phyloP scores from a whole-genome alignment of 2,113 vertebrate genomes.

The Equus przewalskii region DNA sequence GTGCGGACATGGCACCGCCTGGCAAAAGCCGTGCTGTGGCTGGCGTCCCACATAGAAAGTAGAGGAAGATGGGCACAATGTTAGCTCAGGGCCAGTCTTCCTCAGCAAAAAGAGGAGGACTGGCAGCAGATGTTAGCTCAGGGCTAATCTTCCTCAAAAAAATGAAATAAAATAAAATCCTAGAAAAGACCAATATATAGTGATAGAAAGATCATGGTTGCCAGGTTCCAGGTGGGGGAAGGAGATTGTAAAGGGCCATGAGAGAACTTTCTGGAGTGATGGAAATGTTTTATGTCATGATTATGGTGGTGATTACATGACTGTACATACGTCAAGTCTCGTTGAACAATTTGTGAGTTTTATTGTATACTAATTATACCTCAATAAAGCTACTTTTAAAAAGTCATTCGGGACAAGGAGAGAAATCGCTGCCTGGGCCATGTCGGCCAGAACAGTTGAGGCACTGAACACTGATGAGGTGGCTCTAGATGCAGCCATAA shows the following conservation, averaged over 20 bases:
- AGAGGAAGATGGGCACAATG: too few species aligned
- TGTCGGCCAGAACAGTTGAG: not conserved
- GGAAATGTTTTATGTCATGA: not conserved
- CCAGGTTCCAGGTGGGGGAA: not conserved
- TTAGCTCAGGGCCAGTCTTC: too few species aligned
- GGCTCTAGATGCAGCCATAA: not conserved
- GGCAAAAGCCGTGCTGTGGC: too few species aligned
- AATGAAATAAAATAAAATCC: not conserved
- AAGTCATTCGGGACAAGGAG: not conserved
- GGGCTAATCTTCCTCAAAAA: too few species aligned
- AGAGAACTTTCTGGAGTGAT: not conserved
- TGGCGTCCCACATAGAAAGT: too few species aligned
- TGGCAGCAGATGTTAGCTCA: too few species aligned
- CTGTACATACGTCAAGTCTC: not conserved
- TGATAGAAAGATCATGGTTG: not conserved
- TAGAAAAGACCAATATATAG: not conserved
- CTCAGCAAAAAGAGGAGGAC: too few species aligned
- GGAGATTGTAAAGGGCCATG: not conserved
- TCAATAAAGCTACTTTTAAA: not conserved
- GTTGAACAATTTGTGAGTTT: not conserved
- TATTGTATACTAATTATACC: not conserved
- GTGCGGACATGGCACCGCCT: too few species aligned
- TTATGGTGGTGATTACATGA: not conserved
- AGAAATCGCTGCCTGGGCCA: not conserved
- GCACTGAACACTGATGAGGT: not conserved